These are phyloP conservation scores for Corythoichthys intestinalis DNA, from an alignment of 2,113 vertebrate species.

Conservation along the genomic window DNA sequence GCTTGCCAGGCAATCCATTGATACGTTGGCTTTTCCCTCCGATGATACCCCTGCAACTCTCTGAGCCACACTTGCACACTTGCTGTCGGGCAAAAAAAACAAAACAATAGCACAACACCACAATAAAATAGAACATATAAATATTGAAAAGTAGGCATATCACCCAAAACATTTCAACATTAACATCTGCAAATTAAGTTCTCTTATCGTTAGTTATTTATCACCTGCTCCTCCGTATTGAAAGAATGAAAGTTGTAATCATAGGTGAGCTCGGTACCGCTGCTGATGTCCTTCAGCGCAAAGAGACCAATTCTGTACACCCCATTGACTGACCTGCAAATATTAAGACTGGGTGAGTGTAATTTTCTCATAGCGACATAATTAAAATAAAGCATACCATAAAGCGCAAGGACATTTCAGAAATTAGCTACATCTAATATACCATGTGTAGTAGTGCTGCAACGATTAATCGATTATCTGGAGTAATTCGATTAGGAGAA, in stretches of 20 bases:
- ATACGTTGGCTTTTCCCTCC: slow-evolving; percentile 94
- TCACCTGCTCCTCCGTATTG: slow-evolving; percentile 96
- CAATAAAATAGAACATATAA: not conserved
- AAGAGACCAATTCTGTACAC: slow-evolving; percentile 96
- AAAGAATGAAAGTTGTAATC: slow-evolving; percentile 99
- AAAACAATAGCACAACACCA: not conserved
- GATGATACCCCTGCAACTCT: slow-evolving; percentile 96
- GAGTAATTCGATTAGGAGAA: too few relatives aligned
- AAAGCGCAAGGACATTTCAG: slow-evolving; percentile 10
- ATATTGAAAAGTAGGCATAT: not conserved
- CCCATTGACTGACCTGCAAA: slow-evolving; percentile 90
- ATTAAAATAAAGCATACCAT: not conserved
- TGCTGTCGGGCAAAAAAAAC: slow-evolving; percentile 71
- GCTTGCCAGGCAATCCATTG: slow-evolving; percentile 84
- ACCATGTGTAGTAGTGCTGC: not conserved
- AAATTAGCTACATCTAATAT: not conserved
- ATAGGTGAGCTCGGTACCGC: slow-evolving; percentile 91
- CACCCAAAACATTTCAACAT: not conserved
- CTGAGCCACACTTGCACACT: slow-evolving; percentile 93
- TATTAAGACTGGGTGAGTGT: not conserved
- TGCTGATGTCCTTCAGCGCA: slow-evolving; percentile 89
- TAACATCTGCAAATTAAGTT: not conserved
- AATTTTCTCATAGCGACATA: not conserved
- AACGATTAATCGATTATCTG: not conserved
- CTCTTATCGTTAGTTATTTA: not conserved